These are phyloP conservation scores for Lithophane leautieri DNA, from an alignment of 2,888 invertebrate species.

Conservation along the genomic window DNA sequence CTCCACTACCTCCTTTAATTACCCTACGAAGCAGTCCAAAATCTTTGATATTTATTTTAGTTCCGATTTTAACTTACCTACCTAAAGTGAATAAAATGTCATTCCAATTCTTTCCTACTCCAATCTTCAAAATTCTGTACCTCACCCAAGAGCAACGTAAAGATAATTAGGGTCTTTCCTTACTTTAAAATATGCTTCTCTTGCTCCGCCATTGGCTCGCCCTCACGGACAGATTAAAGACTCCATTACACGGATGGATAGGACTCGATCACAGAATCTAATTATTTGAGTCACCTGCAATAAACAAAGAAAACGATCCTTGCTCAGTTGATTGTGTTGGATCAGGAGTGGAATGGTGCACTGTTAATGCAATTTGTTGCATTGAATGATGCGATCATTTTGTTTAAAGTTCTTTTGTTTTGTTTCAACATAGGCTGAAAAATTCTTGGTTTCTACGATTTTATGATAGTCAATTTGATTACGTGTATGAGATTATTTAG, in stretches of 20 bases:
- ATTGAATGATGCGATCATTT: neutral
- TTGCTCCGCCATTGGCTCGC: slow-evolving; percentile 38
- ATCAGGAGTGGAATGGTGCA: slow-evolving; percentile 28
- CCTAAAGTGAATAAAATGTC: neutral
- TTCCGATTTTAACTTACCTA: neutral
- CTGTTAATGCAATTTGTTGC: slow-evolving; percentile 41
- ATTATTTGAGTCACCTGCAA: slow-evolving; percentile 60
- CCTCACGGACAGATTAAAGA: slow-evolving; percentile 63
- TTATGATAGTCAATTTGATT: too few species aligned
- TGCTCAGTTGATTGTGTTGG: slow-evolving; percentile 45
- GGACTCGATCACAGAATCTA: slow-evolving; percentile 60
- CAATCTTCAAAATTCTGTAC: slow-evolving; percentile 40
- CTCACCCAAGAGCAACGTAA: slow-evolving; percentile 57
- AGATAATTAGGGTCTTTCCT: slow-evolving; percentile 57
- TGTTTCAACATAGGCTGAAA: too few species aligned
- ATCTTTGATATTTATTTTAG: neutral
- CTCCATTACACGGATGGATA: slow-evolving; percentile 68
- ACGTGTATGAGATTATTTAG: neutral
- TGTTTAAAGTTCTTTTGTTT: neutral
- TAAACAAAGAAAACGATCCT: slow-evolving; percentile 50
- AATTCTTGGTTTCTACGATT: too few species aligned
- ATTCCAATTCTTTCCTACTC: slow-evolving; percentile 1
- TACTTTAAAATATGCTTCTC: slow-evolving; percentile 56
- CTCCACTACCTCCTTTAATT: neutral
- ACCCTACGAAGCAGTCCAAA: neutral